Evolutionary conservation across 2,888 invertebrate species (phyloP).

Genomic region (Cacoxenus indagator): DNA sequence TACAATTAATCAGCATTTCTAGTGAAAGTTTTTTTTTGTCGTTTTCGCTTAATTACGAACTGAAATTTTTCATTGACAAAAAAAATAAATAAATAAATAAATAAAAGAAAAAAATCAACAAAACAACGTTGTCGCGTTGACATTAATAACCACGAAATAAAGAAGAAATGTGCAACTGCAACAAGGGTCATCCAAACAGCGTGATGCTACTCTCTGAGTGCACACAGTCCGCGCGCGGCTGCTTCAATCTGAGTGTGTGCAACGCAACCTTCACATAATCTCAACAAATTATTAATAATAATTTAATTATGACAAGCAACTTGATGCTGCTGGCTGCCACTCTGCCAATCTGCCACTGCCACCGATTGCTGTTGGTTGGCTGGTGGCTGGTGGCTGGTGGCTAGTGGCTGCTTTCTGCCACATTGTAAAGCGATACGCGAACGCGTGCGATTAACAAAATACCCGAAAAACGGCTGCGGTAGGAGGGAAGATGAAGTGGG

Average conservation of each 20-base stretch:
- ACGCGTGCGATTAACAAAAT: neutral
- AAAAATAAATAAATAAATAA: neutral
- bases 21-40: constrained; percentile 13
- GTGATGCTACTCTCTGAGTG: neutral
- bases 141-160: constrained; percentile 11
- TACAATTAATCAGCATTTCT: constrained; percentile 17
- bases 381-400: no score
- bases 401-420: neutral
- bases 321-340: neutral
- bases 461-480: neutral
- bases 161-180: neutral
- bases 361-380: neutral
- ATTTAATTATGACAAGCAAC: constrained; percentile 54
- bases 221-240: neutral
- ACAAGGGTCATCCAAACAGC: constrained; percentile 1
- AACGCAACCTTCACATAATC: constrained; percentile 16
- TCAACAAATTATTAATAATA: constrained; percentile 35
- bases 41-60: neutral
- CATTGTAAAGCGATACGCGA: constrained; percentile 7
- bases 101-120: no score
- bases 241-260: neutral
- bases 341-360: neutral
- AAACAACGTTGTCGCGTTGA: constrained; percentile 11
- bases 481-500: neutral
- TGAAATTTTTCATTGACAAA: constrained; percentile 12